These are phyloP conservation scores for Oeneis ivallda DNA, from an alignment of 2,888 invertebrate genomes.

Conservation along the genomic window DNA sequence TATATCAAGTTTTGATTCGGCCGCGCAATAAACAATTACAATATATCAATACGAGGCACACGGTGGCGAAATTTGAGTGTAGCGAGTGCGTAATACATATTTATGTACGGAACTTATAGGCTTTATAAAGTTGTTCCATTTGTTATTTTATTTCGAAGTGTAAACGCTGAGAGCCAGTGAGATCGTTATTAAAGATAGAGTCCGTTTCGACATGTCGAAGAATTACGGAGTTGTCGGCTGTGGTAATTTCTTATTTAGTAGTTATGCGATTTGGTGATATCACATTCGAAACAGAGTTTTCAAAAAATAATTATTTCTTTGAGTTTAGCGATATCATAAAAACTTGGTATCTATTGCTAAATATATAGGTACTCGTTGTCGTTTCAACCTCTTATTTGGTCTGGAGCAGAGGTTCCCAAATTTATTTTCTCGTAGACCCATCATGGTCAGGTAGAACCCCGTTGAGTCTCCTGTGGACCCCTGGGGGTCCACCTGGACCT, in stretches of 20 bases:
- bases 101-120: constrained; percentile 59
- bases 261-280: constrained; percentile 21
- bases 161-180: constrained; percentile 40
- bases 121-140: constrained; percentile 49
- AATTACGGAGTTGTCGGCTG: constrained; percentile 29
- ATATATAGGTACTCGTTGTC: background rate
- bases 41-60: constrained; percentile 82
- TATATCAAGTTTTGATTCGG: constrained; percentile 82
- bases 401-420: no score
- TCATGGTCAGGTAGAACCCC: no score
- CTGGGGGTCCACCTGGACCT: no score
- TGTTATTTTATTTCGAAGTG: constrained; percentile 44
- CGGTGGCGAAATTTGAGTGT: constrained; percentile 81
- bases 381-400: no score
- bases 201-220: constrained; percentile 35
- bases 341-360: no score
- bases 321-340: no score
- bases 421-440: no score
- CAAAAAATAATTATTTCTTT: background rate
- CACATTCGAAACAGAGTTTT: background rate
- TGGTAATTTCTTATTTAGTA: constrained; percentile 33
- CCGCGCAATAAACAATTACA: constrained; percentile 82
- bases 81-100: constrained; percentile 73
- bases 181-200: constrained; percentile 41
- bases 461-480: no score